Base-by-base conservation (phyloP, 1,140 invertebrate species). In the Diabrotica undecimpunctata region DNA sequence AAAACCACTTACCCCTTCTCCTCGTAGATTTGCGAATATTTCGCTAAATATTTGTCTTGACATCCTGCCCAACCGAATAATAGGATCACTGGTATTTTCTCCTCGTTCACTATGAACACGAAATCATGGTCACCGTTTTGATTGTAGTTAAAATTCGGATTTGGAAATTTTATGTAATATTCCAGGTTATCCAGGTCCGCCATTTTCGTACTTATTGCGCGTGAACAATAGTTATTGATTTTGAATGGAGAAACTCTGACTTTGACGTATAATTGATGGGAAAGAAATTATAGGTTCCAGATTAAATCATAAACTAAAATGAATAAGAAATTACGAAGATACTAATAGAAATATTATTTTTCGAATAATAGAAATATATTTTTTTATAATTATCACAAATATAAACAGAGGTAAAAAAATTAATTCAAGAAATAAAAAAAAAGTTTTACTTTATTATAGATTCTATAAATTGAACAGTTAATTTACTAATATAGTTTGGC, bases 1-100 rank as follows among this genome's bases (percentile, higher is more conserved):
- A n/a, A 46, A 51, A 41, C 10, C 37, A 74, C 80, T 79, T 79
- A 90, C 89, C 89, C 88, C 72, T 84, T 82, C 53, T 89, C 84
- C 73, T 91, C 87, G 74, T 93, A 93, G 59, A 91, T 88, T 62
- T 87, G 83, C 7, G 89, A 89, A 78, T 93, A 93, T 72, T 92
- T 92, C 64, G 87, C 83, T 37, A 92, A 75, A 78, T 92, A 87
- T 72, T 86, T 85, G 74, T 92, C 89, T 72, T 88, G 82, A 76
- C 90, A 90, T 38, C 90, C 90, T 39, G 89, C 87, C 90, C 90
- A 93, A 41, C 90, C 90, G 58, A 93, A 80, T 2, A 92, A 74
- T 68, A 92, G 80, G n/a, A 92, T 83, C 2, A 91, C 84, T 8
- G 90, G 87, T 55, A 86, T 78, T 72, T 86, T 86, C 13, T 83